These are phyloP conservation scores for Spodoptera exigua DNA, from an alignment of 2,888 invertebrate species.

Conservation along the genomic window DNA sequence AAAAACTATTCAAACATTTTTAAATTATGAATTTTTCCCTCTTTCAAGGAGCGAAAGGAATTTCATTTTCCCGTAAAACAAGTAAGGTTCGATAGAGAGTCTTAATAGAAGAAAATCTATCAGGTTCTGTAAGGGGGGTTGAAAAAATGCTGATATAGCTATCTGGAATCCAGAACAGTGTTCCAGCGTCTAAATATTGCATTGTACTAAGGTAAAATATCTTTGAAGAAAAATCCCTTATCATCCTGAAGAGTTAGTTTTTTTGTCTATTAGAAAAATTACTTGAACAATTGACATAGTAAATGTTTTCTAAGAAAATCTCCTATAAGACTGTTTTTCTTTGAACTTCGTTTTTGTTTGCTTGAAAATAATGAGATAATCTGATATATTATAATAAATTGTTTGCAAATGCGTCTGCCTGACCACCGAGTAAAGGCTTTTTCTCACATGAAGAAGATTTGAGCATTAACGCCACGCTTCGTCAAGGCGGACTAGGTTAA, in stretches of 20 bases:
- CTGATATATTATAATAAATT: too few relatives aligned
- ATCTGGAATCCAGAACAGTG: constrained; percentile 26
- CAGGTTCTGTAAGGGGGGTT: constrained; percentile 38
- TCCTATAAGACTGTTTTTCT: too few relatives aligned
- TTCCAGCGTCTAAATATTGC: constrained; percentile 15
- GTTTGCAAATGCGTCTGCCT: too few relatives aligned
- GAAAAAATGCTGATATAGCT: constrained; percentile 50
- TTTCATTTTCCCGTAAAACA: constrained; percentile 37
- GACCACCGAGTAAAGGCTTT: too few relatives aligned
- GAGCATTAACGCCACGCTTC: too few relatives aligned
- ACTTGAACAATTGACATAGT: too few relatives aligned
- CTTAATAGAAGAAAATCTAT: constrained; percentile 30
- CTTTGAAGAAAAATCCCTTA: constrained; percentile 23
- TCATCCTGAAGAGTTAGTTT: neutral
- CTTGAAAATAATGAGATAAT: too few relatives aligned
- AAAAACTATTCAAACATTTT: constrained; percentile 4
- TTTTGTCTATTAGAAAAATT: neutral
- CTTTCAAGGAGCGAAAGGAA: neutral
- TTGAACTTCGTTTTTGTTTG: too few relatives aligned
- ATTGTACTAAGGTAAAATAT: constrained; percentile 39
- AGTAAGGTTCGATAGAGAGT: constrained; percentile 28
- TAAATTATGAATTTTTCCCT: constrained; percentile 19
- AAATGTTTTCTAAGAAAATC: too few relatives aligned
- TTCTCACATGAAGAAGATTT: too few relatives aligned
- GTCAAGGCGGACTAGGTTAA: too few relatives aligned